Conservation (phyloP, 2,888 invertebrate species). For the Ichneumoninae sp. region DNA sequence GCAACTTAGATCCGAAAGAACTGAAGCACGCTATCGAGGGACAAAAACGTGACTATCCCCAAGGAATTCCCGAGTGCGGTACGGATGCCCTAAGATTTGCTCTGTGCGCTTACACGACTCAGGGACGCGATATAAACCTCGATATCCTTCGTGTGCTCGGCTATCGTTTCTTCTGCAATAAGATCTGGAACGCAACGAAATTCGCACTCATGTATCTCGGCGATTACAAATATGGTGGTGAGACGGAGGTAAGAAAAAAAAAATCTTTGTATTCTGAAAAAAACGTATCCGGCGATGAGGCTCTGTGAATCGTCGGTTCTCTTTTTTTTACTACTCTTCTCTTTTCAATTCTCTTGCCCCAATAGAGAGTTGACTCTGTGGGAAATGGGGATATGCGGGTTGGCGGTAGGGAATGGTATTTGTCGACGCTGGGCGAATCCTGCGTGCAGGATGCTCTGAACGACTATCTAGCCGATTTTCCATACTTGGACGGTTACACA, state of each 20-base stretch:
- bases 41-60: constrained; percentile 87
- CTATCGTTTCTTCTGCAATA: constrained; percentile 98
- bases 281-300: background rate
- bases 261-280: background rate
- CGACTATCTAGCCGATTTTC: constrained; percentile 82
- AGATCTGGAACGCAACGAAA: constrained; percentile 99
- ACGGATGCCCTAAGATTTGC: constrained; percentile 97
- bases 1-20: constrained; percentile 95
- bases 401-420: constrained; percentile 77
- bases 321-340: constrained; percentile 33
- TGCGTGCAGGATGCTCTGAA: constrained; percentile 81
- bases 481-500: constrained; percentile 83
- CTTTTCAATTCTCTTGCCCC: constrained; percentile 47
- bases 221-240: constrained; percentile 85
- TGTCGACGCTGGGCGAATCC: constrained; percentile 74
- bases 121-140: constrained; percentile 97
- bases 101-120: constrained; percentile 94
- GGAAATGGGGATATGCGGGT: constrained; percentile 59
- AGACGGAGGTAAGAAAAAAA: constrained; percentile 72
- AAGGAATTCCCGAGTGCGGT: constrained; percentile 99
- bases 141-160: constrained; percentile 97
- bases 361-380: constrained; percentile 60
- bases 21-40: constrained; percentile 83
- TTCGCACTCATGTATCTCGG: constrained; percentile 93
- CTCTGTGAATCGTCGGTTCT: background rate